These are phyloP conservation scores for Strix aluco DNA, from an alignment of 2,113 vertebrate species.

Conservation along the genomic window DNA sequence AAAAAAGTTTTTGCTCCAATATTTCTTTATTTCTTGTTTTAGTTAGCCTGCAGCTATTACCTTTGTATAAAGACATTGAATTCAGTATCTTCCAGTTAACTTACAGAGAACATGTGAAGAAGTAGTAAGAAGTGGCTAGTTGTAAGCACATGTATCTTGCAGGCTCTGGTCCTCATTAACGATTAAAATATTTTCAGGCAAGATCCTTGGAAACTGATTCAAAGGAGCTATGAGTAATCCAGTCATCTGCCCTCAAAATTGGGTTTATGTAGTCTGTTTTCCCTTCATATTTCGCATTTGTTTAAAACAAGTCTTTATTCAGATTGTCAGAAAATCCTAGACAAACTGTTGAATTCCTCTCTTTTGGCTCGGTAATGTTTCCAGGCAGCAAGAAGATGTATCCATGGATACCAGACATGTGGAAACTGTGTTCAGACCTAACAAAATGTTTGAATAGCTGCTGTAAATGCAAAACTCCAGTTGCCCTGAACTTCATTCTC, in stretches of 20 bases:
- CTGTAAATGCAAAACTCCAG: not conserved
- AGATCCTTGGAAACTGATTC: not conserved
- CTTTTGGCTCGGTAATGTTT: not conserved
- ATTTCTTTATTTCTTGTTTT: not conserved
- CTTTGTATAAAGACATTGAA: not conserved
- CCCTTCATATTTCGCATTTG: not conserved
- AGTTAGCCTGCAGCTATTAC: not conserved
- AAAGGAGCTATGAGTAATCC: not conserved
- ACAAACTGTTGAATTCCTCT: not conserved
- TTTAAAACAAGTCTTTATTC: not conserved
- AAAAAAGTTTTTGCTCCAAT: not conserved
- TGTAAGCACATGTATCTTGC: not conserved
- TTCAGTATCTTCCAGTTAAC: not conserved
- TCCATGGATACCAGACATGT: slow-evolving; percentile 41
- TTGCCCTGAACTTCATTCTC: not conserved
- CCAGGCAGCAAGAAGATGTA: slow-evolving; percentile 28
- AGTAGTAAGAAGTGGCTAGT: not conserved
- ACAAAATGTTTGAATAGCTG: not conserved
- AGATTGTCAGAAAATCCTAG: not conserved
- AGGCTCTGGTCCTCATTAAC: not conserved
- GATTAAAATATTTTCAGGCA: not conserved
- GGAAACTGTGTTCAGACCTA: not conserved
- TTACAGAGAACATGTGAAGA: not conserved
- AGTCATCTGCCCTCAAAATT: not conserved
- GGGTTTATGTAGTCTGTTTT: not conserved